Evolutionary conservation across 2,888 invertebrate species (phyloP).

Genomic region (Bibio marci): DNA sequence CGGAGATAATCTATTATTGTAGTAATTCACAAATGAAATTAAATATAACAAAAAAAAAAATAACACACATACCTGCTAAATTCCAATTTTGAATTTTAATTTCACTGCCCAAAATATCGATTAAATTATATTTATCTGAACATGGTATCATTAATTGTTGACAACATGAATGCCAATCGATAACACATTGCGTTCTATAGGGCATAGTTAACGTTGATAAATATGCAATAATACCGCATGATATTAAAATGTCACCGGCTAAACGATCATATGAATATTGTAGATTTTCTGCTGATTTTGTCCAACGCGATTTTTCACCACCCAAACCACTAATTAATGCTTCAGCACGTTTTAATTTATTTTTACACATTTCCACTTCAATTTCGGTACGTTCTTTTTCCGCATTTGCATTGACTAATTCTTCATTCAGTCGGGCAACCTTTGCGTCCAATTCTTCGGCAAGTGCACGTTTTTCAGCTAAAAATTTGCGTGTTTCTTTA

Average conservation of each 20-base stretch:
- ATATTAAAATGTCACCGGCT: conserved; percentile 78
- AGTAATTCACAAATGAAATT: too few species aligned
- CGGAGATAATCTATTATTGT: too few species aligned
- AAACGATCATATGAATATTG: conserved; percentile 62
- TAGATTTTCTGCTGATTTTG: conserved; percentile 52
- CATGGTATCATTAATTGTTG: conserved; percentile 56
- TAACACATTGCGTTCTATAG: conserved; percentile 39
- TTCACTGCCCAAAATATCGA: conserved; percentile 61
- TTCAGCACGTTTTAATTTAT: conserved; percentile 71
- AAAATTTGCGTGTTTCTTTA: conserved; percentile 63
- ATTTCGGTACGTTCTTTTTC: conserved; percentile 62
- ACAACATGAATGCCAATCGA: conserved; percentile 58
- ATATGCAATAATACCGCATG: conserved; percentile 79
- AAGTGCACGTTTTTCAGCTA: conserved; percentile 67
- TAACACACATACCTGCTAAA: conserved; percentile 34
- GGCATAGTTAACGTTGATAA: conserved; percentile 67
- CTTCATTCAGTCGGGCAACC: conserved; percentile 51
- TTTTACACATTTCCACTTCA: conserved; percentile 65
- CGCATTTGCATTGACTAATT: conserved; percentile 54
- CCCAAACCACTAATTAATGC: conserved; percentile 76
- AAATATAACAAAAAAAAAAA: too few species aligned
- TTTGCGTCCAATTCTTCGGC: conserved; percentile 60
- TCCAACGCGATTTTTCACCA: conserved; percentile 79
- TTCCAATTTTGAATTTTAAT: conserved; percentile 62
- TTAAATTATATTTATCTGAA: conserved; percentile 54